A percentile compares a stretch with the other conserved stretches of the same genome.
These are phyloP conservation scores for Hesperia comma DNA, from an alignment of 2,888 invertebrate species.

Conservation along the genomic window DNA sequence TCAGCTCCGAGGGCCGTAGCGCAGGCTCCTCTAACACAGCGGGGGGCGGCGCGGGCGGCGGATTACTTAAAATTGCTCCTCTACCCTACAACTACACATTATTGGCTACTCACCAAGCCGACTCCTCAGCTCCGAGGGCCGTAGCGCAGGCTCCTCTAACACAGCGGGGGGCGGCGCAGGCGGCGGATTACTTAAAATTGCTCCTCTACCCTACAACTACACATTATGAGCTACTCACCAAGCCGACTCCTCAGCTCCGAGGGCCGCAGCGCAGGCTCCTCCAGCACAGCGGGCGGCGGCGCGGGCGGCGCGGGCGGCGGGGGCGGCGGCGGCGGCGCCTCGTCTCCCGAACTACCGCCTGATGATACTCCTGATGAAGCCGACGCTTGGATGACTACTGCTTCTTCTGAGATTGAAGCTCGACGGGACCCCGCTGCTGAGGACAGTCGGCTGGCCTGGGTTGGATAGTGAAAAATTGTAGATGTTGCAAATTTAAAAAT, in stretches of 20 bases:
- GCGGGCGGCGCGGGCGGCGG: conserved; percentile 78
- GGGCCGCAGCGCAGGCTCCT: conserved; percentile 87
- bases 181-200: conserved; percentile 43
- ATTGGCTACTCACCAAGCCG: no score
- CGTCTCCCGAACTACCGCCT: conserved; percentile 73
- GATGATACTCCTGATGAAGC: conserved; percentile 76
- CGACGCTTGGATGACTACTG: conserved; percentile 57
- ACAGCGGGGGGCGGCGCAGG: no score
- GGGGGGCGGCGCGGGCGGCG: no score
- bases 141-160: no score
- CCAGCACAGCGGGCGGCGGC: conserved; percentile 81
- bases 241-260: conserved; percentile 84
- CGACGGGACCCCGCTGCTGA: conserved; percentile 77
- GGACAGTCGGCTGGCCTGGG: conserved; percentile 73
- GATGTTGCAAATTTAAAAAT: no score
- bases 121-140: no score
- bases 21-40: no score
- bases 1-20: no score
- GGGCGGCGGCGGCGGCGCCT: conserved; percentile 88
- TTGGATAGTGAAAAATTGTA: background rate
- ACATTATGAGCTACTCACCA: conserved; percentile 49
- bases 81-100: no score
- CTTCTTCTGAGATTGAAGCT: conserved; percentile 70
- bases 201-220: no score
- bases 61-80: no score